These are phyloP conservation scores for Luffia ferchaultella DNA, from an alignment of 2,888 invertebrate species.

Conservation along the genomic window DNA sequence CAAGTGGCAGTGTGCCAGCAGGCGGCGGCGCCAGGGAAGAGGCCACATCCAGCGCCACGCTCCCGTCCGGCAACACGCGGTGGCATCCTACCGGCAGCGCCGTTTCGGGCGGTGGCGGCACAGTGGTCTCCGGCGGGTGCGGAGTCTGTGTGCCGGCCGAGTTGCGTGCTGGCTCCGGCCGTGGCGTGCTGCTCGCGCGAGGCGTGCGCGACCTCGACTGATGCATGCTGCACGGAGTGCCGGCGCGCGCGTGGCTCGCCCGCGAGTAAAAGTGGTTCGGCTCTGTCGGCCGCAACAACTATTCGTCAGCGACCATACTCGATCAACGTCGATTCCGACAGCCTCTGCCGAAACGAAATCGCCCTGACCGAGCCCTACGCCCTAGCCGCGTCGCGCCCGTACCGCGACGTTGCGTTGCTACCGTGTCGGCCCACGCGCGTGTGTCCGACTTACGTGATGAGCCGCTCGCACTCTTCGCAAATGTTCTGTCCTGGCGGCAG, in stretches of 20 bases:
- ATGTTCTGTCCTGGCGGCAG: conserved; percentile 90
- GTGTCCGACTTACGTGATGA: conserved; percentile 93
- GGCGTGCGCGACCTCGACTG: conserved; percentile 28
- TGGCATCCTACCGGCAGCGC: conserved; percentile 65
- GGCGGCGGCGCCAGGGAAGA: conserved; percentile 27
- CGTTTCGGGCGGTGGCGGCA: conserved; percentile 47
- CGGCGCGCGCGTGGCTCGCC: conserved; percentile 79
- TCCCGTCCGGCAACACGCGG: conserved; percentile 57
- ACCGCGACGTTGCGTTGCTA: conserved; percentile 63
- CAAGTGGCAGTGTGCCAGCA: conserved; percentile 40
- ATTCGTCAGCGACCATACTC: no score
- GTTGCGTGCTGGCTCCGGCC: conserved; percentile 34
- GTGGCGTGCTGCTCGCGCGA: conserved; percentile 37
- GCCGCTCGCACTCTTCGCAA: conserved; percentile 96
- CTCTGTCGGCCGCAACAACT: conserved; percentile 59
- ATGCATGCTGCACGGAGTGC: conserved; percentile 57
- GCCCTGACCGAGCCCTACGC: no score
- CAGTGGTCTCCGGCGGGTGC: conserved; percentile 27
- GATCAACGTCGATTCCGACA: no score
- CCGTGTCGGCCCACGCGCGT: conserved; percentile 70
- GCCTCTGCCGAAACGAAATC: no score
- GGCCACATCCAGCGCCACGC: conserved; percentile 53
- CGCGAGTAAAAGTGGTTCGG: conserved; percentile 75
- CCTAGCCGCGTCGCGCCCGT: no score
- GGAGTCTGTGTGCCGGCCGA: conserved; percentile 15